A percentile compares a stretch with the other conserved stretches of the same genome.
These are phyloP conservation scores for Phrynocephalus guinanensis DNA, from an alignment of 2,797 vertebrate species.

Conservation along the genomic window DNA sequence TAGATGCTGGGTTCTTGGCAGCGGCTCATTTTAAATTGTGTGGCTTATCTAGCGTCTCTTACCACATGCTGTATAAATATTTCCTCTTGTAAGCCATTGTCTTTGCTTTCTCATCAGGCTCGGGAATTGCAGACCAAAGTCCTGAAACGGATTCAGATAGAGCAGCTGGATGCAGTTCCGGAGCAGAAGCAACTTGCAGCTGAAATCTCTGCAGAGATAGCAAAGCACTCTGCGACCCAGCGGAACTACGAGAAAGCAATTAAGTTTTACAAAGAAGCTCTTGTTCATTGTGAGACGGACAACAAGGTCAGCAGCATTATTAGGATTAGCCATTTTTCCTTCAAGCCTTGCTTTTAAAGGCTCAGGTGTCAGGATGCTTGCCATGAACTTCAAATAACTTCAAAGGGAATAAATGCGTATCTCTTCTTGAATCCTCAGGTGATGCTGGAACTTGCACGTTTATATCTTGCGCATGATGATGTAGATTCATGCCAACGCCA, in stretches of 20 bases:
- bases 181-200: slow-evolving; percentile 92
- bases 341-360: slow-evolving; percentile 39
- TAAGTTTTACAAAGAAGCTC: slow-evolving; percentile 98
- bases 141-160: slow-evolving; percentile 91
- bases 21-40: neutral
- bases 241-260: slow-evolving; percentile 95
- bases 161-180: slow-evolving; percentile 91
- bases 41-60: neutral
- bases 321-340: slow-evolving; percentile 30
- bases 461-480: slow-evolving; percentile 92
- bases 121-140: slow-evolving; percentile 93
- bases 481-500: slow-evolving; percentile 90
- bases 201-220: slow-evolving; percentile 96
- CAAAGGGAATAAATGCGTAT: neutral
- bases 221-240: slow-evolving; percentile 92
- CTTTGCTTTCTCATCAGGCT: slow-evolving; percentile 79
- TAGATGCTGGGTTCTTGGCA: neutral
- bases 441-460: slow-evolving; percentile 92
- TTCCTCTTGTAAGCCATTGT: neutral
- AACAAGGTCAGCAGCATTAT: slow-evolving; percentile 88
- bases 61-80: neutral
- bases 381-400: no score
- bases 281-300: slow-evolving; percentile 96
- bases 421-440: slow-evolving; percentile 78
- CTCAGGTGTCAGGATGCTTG: slow-evolving; percentile 1